A percentile compares a stretch with the other conserved stretches of the same genome.
These are phyloP conservation scores for Cirrhinus molitorella DNA, from an alignment of 2,797 vertebrate genomes.

Conservation along the genomic window DNA sequence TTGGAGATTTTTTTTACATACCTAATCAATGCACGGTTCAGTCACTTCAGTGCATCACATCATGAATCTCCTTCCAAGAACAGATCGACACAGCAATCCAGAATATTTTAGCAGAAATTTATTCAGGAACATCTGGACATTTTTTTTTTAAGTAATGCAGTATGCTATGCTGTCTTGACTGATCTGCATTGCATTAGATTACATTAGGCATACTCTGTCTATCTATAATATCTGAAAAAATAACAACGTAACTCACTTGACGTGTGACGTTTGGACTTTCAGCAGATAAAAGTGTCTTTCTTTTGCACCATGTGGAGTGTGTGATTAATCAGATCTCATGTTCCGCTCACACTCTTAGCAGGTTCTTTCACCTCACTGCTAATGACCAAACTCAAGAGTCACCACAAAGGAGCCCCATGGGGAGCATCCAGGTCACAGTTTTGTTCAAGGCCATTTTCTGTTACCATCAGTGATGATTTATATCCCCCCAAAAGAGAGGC, in stretches of 20 bases:
- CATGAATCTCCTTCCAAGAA: background rate
- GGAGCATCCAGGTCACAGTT: conserved; percentile 8
- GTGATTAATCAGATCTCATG: conserved; percentile 30
- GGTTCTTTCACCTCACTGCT: conserved; percentile 28
- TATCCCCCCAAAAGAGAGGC: background rate
- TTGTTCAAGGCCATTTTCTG: conserved; percentile 9
- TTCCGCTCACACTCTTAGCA: conserved; percentile 5
- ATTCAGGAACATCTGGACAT: conserved; percentile 14
- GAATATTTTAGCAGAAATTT: background rate
- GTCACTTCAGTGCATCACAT: background rate
- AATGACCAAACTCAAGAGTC: conserved; percentile 23
- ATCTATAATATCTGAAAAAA: background rate
- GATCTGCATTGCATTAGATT: conserved; percentile 9
- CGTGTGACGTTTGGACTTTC: background rate
- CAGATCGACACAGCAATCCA: background rate
- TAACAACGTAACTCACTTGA: too few species aligned
- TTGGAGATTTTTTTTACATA: background rate
- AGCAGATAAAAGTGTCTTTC: background rate
- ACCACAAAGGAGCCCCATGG: background rate
- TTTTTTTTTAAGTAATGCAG: conserved; percentile 13
- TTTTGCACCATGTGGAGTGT: background rate
- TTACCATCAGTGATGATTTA: conserved; percentile 9
- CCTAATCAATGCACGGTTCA: background rate
- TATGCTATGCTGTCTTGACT: background rate
- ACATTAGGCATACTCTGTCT: background rate